A percentile compares a stretch with the other conserved stretches of the same genome.
Conservation (phyloP, 2,797 vertebrate species). For the Geotrypetes seraphini region DNA sequence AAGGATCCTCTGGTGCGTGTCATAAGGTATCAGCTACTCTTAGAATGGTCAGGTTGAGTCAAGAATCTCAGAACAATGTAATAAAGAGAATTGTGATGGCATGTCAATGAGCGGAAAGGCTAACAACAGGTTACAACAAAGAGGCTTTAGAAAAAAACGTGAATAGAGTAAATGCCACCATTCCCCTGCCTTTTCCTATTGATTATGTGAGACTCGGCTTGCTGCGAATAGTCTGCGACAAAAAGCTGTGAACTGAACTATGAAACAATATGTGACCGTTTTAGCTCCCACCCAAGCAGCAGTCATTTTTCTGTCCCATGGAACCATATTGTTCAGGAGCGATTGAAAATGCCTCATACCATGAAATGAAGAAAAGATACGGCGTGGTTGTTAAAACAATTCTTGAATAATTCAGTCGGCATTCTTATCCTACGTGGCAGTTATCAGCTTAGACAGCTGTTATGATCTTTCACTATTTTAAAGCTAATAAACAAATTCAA, state of each 20-base stretch:
- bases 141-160: too few species aligned
- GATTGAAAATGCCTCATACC: conserved; percentile 23
- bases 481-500: conserved; percentile 68
- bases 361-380: conserved; percentile 27
- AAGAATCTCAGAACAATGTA: too few species aligned
- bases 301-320: conserved; percentile 12
- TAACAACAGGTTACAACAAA: not conserved
- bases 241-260: conserved; percentile 12
- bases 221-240: not conserved
- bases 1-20: too few species aligned
- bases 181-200: too few species aligned
- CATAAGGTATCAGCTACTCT: too few species aligned
- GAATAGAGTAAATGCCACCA: too few species aligned
- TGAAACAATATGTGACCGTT: conserved; percentile 4
- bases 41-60: too few species aligned
- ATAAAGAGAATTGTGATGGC: too few species aligned
- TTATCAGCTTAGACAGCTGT: conserved; percentile 79
- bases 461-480: conserved; percentile 63
- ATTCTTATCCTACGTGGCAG: conserved; percentile 50
- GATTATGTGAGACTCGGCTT: not conserved
- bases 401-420: conserved; percentile 46
- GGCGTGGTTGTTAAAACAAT: conserved; percentile 40
- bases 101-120: too few species aligned
- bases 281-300: conserved; percentile 25
- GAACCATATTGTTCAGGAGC: conserved; percentile 41